phyloP scores from a whole-genome alignment of 1,140 invertebrate species.

The Sweltsa coloradensis region DNA sequence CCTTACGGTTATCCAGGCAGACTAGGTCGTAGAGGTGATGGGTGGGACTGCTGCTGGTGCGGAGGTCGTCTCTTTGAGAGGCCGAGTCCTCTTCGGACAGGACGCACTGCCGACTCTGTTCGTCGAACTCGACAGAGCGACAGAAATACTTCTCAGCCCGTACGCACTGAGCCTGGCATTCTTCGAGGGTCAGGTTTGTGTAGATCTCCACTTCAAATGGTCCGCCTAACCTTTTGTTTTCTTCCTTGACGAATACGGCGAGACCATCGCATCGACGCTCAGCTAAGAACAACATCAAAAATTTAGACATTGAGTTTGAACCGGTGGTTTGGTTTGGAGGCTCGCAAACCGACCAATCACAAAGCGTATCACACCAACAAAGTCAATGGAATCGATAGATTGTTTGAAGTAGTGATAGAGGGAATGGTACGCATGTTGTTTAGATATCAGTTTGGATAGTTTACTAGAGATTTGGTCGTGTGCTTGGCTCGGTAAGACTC shows the following conservation, averaged over 20 bases:
- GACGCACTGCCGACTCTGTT: slow-evolving; percentile 68
- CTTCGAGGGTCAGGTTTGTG: slow-evolving; percentile 68
- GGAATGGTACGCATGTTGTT: no score
- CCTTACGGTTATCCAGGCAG: slow-evolving; percentile 77
- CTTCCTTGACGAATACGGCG: slow-evolving; percentile 76
- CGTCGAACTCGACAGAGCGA: slow-evolving; percentile 80
- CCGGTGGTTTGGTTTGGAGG: background rate
- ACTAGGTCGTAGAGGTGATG: slow-evolving; percentile 77
- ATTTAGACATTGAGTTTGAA: background rate
- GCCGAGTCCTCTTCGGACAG: slow-evolving; percentile 81
- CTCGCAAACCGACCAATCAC: no score
- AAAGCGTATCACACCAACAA: no score
- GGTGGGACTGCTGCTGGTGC: slow-evolving; percentile 62
- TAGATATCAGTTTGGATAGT: no score
- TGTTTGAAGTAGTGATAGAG: no score
- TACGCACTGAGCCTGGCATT: slow-evolving; percentile 69
- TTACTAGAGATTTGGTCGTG: no score
- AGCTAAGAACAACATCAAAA: slow-evolving; percentile 35
- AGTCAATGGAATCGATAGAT: no score
- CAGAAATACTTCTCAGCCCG: slow-evolving; percentile 75
- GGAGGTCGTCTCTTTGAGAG: slow-evolving; percentile 72
- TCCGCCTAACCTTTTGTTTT: slow-evolving; percentile 72
- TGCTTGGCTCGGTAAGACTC: no score
- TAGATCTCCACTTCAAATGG: slow-evolving; percentile 79
- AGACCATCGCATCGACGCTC: slow-evolving; percentile 74